These are phyloP conservation scores for Plagiodera versicolora DNA, from an alignment of 2,888 invertebrate genomes.

Conservation along the genomic window DNA sequence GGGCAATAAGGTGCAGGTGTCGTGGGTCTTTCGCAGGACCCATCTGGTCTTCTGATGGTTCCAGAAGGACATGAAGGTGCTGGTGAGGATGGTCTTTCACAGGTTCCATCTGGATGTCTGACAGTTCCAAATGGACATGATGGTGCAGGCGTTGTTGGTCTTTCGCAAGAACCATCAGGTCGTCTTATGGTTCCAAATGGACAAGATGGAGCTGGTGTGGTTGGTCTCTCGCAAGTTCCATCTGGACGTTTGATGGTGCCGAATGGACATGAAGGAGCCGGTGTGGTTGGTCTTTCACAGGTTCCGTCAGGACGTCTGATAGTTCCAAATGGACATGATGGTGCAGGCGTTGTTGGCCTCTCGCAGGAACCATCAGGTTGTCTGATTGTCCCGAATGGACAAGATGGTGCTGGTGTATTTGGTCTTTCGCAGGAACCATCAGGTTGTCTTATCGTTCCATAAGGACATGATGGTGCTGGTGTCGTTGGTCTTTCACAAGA, in stretches of 20 bases:
- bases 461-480: slow-evolving; percentile 22
- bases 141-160: slow-evolving; percentile 15
- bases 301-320: slow-evolving; percentile 13
- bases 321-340: slow-evolving; percentile 17
- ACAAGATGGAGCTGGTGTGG: slow-evolving; percentile 23
- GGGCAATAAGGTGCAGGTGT: slow-evolving; percentile 13
- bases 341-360: slow-evolving; percentile 10
- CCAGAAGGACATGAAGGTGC: slow-evolving; percentile 29
- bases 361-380: slow-evolving; percentile 16
- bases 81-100: slow-evolving; percentile 13
- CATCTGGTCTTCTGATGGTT: slow-evolving; percentile 21
- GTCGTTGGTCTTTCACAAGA: slow-evolving; percentile 16
- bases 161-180: slow-evolving; percentile 25
- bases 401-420: slow-evolving; percentile 5
- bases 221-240: slow-evolving; percentile 16
- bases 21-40: slow-evolving; percentile 13
- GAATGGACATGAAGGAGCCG: slow-evolving; percentile 26
- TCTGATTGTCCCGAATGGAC: slow-evolving; percentile 18
- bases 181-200: slow-evolving; percentile 17
- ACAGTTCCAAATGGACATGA: slow-evolving; percentile 20
- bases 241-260: slow-evolving; percentile 22
- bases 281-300: slow-evolving; percentile 18
- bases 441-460: slow-evolving; percentile 18
- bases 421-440: slow-evolving; percentile 21
- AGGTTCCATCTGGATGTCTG: slow-evolving; percentile 21